Evolutionary conservation across 2,888 invertebrate genomes (phyloP).

Genomic region (Lasioglossum malachurum): DNA sequence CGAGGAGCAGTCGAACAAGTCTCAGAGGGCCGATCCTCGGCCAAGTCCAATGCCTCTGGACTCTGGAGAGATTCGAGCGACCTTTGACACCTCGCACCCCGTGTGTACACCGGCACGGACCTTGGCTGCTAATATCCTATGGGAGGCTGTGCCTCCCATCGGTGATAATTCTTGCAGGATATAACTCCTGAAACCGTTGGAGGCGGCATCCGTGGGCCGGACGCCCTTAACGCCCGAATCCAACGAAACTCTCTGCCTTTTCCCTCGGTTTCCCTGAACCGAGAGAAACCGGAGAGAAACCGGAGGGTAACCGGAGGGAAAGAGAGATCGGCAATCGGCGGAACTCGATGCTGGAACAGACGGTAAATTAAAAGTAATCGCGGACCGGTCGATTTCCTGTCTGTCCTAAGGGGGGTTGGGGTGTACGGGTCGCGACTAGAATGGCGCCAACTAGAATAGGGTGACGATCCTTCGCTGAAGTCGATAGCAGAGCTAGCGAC

Average conservation of each 20-base stretch:
- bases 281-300: conserved; percentile 10
- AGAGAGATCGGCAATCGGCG: conserved; percentile 36
- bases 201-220: conserved; percentile 53
- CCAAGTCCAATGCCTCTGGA: background rate
- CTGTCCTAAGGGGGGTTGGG: background rate
- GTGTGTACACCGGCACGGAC: background rate
- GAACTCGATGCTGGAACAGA: conserved; percentile 44
- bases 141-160: conserved; percentile 38
- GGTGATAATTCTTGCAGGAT: conserved; percentile 66
- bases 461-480: background rate
- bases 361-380: conserved; percentile 60
- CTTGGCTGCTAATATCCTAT: conserved; percentile 53
- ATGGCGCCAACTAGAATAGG: background rate
- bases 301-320: background rate
- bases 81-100: conserved; percentile 16
- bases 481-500: background rate
- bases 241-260: conserved; percentile 24
- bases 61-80: background rate
- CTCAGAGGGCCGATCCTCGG: background rate
- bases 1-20: background rate
- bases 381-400: conserved; percentile 52
- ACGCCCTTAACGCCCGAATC: conserved; percentile 41
- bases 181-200: conserved; percentile 53
- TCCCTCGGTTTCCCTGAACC: background rate
- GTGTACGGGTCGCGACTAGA: background rate